phyloP scores from a whole-genome alignment of 2,113 vertebrate species.

The Nesogale talazaci region DNA sequence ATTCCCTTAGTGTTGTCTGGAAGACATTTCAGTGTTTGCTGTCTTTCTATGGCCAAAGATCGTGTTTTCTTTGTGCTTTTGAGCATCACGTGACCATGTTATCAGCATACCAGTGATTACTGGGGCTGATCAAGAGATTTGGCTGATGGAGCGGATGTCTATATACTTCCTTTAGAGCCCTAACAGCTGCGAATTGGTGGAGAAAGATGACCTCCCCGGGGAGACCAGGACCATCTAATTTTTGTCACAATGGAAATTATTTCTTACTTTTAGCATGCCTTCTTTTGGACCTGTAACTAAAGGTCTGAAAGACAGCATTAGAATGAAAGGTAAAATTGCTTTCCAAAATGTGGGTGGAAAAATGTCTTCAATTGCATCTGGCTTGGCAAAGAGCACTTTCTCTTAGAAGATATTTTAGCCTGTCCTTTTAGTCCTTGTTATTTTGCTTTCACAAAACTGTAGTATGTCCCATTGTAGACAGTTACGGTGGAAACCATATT shows the following conservation, averaged over 20 bases:
- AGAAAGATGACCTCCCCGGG: background rate
- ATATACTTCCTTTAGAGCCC: background rate
- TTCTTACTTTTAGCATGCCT: conserved; percentile 48
- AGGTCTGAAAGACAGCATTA: conserved; percentile 9
- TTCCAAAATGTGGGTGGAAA: conserved; percentile 15
- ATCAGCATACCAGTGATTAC: conserved; percentile 8
- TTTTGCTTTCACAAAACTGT: conserved; percentile 38
- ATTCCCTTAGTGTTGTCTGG: conserved; percentile 5
- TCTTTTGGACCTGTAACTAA: conserved; percentile 24
- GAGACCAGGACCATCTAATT: conserved; percentile 54
- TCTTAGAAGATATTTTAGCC: background rate
- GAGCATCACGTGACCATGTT: conserved; percentile 37
- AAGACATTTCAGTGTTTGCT: background rate
- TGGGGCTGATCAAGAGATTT: background rate
- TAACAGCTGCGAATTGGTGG: background rate
- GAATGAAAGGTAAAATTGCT: conserved; percentile 46
- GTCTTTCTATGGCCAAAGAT: background rate
- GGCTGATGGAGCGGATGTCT: background rate
- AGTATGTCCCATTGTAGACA: background rate
- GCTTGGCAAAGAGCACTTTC: background rate
- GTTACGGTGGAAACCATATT: background rate
- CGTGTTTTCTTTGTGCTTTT: conserved; percentile 14
- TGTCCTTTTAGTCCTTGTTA: background rate
- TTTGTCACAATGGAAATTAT: conserved; percentile 64
- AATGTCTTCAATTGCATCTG: background rate